Base-by-base conservation (phyloP, 35 echinoderm and acorn worm species). In the Lytechinus pictus region DNA sequence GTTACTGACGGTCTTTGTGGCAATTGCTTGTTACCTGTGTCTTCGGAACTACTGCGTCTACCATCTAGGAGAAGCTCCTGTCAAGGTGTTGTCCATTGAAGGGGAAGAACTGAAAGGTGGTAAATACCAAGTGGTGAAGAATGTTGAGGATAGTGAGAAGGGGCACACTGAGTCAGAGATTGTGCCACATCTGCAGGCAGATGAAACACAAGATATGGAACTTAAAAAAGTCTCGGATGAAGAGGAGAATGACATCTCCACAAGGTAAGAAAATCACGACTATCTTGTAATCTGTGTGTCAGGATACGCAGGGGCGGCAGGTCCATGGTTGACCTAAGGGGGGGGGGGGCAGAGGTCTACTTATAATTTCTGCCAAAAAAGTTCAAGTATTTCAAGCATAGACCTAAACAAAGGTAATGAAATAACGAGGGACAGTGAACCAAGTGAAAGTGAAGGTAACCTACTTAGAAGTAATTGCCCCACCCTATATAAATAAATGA, bases 51-150 rank as follows among this genome's bases (percentile, higher is more conserved):
- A 79, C 66, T 79, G 66, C 66, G 66, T 16, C 66, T 79, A 79
- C n/a, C 66, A 79, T 24, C 66, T 79, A 7, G 66, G 66, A 4
- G 66, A n/a, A 19, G 66, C 66, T 8, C 66, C 66, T 79, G 66
- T 79, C 19, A 79, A 79, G 66, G 66, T 79, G 66, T n/a, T 79
- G 66, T 79, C 66, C 66, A 79, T 79, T n/a, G 66, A 79, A 79
- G 66, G 66, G 66, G 66, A 79, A 79, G 66, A 79, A 79, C 66
- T 79, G 16, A 79, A 79, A 24, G 21, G 3, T 79, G 24, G 66
- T 79, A 14, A 79, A 24, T 79, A 79, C 16, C 66, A 79, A 16
- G 19, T 79, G 66, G 19, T 79, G 66, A 79, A 79, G 66, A n/a
- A n/a, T 24, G 2, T 7, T n/a, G 16, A 79, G 19, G 66, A 16